Base-by-base conservation (phyloP, 1,140 invertebrate species). In the Drosophila ohnishii region DNA sequence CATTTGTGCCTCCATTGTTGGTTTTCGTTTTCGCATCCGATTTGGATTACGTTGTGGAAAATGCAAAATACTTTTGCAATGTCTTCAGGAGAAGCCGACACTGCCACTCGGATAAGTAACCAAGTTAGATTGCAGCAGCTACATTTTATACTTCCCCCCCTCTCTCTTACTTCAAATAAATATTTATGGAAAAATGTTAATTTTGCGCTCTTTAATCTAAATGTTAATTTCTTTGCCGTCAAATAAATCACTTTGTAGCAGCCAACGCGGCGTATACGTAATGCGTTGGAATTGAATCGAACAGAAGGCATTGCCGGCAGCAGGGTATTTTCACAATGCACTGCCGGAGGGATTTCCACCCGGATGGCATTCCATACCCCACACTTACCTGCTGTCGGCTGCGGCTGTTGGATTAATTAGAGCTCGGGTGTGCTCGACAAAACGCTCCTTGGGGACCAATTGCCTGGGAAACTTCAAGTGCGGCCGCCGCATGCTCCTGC, bases 141-240 rank as follows among this genome's bases (percentile, higher is more conserved):
- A 73, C 62, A 76, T 82, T 85, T 77, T 59, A 58, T 69, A 73
- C 80, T 84, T 55, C 63, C 39, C 39, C 14, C 37, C 48, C 56
- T 16, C 28, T 22, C 3, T 22, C 34, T 16, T 47, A 22, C 50
- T 82, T 82, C 50, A 62, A 81, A 85, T 85, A 87, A 86, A 86
- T 87, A 86, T 86, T 82, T 87, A 86, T 86, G 82, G 78, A 78
- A 82, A 55, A 86, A 86, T 86, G 78, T 71, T 82, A 82, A 85
- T 85, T 57, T 37, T 59, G 62, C 67, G 75, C 79, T 73, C 80
- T 86, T 87, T 86, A 86, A 86, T 86, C 82, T 86, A 86, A 86
- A 86, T 86, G 82, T 87, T 86, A 86, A 86, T 86, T 87, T 77
- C 13, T 22, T 30, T 25, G 37, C 56, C 67, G 61, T 51, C 48